Percentiles rank a stretch among this genome's conserved stretches.
Evolutionary conservation across 2,888 invertebrate genomes (phyloP).

Genomic region (Temnothorax ravouxi): DNA sequence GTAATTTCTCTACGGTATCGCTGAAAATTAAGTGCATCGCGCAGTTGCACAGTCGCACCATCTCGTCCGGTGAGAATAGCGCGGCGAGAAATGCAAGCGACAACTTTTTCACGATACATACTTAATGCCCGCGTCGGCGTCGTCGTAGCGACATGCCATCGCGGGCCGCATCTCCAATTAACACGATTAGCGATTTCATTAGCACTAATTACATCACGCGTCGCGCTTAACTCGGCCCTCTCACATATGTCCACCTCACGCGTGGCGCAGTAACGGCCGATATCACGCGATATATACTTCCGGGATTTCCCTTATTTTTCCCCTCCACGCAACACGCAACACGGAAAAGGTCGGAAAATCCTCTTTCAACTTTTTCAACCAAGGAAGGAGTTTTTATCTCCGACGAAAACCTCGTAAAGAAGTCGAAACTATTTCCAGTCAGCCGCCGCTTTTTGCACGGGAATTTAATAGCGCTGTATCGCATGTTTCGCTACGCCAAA

Average conservation of each 20-base stretch:
- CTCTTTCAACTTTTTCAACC: conserved; percentile 54
- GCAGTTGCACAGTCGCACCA: not conserved
- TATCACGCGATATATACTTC: not conserved
- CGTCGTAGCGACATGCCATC: conserved; percentile 16
- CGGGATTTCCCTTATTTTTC: not conserved
- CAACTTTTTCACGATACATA: conserved; percentile 32
- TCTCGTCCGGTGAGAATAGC: conserved; percentile 27
- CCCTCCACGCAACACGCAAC: conserved; percentile 25
- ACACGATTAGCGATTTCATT: conserved; percentile 56
- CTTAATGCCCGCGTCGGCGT: not conserved
- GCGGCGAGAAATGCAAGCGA: not conserved
- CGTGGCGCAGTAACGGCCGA: conserved; percentile 25
- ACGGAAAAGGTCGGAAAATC: conserved; percentile 41
- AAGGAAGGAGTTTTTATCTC: conserved; percentile 61
- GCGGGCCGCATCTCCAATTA: conserved; percentile 46
- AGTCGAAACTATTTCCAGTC: conserved; percentile 57
- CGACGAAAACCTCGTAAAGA: conserved; percentile 61
- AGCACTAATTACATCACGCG: conserved; percentile 61
- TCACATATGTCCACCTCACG: not conserved
- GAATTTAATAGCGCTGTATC: conserved; percentile 62
- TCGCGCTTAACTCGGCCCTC: conserved; percentile 45
- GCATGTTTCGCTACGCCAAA: conserved; percentile 6
- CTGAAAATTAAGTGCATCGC: conserved; percentile 36
- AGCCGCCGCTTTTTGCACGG: conserved; percentile 43
- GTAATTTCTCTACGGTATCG: conserved; percentile 31